Base-by-base conservation (phyloP, 2,797 vertebrate species). In the Liparis tanakae region DNA sequence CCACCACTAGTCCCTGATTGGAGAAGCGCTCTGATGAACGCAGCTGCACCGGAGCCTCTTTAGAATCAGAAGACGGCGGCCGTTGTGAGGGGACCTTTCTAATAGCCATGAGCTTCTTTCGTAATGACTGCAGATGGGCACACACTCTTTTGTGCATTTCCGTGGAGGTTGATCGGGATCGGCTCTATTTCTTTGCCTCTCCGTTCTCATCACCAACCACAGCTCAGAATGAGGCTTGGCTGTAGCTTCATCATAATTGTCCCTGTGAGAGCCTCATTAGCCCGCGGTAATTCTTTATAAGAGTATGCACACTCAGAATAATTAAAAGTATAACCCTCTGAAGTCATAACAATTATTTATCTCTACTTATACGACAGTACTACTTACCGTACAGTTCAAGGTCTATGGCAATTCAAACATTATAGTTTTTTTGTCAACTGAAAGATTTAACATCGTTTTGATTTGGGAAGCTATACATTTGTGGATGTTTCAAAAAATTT, bases 251-350 rank as follows among this genome's bases (percentile, higher is more conserved):
- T 85, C 82, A 79, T 83, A 39, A 72, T 85, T 78, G 88, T 79
- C 53, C 66, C 39, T 54, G 55, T 62, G 72, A 80, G 76, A 76
- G 76, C 33, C 62, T 76, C 78, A 84, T 82, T 79, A 87, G 77
- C 73, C 68, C 14, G 44, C 81, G 79, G 89, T 89, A 75, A 85
- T 89, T 81, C 68, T 60, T 68, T 30, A 17, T 85, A 78, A 86
- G 72, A 77, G 70, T 72, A 71, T 68, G 70, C 72, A 69, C 78
- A 53, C 74, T 87, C n/a, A n/a, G n/a, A 79, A 70, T 79, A 74
- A 78, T 83, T 67, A 25, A 75, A 87, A 79, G 58, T 65, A 54
- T 70, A 74, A 79, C 25, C 63, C 65, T 75, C 43, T 87, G 25
- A 70, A 72, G 56, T 76, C 61, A 57, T 59, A 57, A 72, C 58